Conservation (phyloP, 1,140 invertebrate species). For the Acyrthosiphon pisum region DNA sequence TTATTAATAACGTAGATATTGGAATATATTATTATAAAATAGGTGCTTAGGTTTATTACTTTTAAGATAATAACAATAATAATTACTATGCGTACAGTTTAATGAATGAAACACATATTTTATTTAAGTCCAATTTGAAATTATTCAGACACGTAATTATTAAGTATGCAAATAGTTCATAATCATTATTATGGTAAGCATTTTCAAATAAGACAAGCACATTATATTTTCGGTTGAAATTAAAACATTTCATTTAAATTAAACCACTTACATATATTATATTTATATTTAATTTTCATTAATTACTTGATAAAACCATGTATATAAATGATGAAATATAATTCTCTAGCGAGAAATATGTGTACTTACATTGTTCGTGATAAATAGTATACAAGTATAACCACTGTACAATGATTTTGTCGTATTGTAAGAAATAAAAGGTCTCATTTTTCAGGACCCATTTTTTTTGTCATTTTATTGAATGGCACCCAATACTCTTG, state of each 20-base stretch:
- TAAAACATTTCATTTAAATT: neutral
- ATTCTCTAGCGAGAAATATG: neutral
- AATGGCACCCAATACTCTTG: neutral
- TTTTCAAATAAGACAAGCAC: neutral
- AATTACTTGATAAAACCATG: neutral
- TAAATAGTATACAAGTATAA: neutral
- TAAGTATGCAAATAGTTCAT: neutral
- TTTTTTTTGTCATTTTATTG: conserved; percentile 7
- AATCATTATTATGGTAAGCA: neutral
- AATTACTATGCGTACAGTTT: neutral
- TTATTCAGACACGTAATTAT: neutral
- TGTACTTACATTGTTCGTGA: neutral
- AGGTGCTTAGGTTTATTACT: neutral
- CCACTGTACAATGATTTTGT: neutral
- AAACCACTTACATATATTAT: neutral
- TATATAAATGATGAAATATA: neutral
- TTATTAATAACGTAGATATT: neutral
- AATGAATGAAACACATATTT: neutral
- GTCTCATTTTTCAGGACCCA: neutral
- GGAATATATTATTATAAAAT: too few species aligned
- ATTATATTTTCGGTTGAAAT: neutral
- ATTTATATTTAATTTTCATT: neutral
- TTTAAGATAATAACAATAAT: neutral
- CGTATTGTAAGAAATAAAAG: neutral
- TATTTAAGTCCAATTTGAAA: neutral